phyloP scores from a whole-genome alignment of 2,113 vertebrate species.

The Epinephelus lanceolatus region DNA sequence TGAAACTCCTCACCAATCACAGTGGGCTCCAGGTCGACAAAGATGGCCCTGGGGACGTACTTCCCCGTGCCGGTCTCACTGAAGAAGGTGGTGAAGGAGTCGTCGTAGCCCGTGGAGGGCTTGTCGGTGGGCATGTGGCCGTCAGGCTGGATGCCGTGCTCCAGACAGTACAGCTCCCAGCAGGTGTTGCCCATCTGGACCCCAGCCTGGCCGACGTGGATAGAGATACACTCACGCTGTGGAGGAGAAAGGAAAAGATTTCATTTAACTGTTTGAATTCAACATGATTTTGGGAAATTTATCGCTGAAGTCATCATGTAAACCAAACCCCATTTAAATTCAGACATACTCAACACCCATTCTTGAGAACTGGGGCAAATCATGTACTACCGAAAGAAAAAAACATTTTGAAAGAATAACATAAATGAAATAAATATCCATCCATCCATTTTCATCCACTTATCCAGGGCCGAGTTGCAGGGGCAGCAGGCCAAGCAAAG shows the following conservation, averaged over 20 bases:
- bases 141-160: slow-evolving; percentile 75
- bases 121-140: slow-evolving; percentile 65
- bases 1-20: slow-evolving; percentile 71
- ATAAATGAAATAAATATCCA: no score
- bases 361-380: no score
- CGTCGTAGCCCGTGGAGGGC: slow-evolving; percentile 44
- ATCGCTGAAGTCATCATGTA: no score
- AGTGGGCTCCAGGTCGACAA: slow-evolving; percentile 80
- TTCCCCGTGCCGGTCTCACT: slow-evolving; percentile 76
- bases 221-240: slow-evolving; percentile 75
- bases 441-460: no score
- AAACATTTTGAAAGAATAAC: no score
- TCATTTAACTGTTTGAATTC: no score
- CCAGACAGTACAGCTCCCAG: slow-evolving; percentile 78
- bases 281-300: neutral
- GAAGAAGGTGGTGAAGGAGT: slow-evolving; percentile 82
- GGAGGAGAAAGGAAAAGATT: neutral
- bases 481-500: no score
- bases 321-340: no score
- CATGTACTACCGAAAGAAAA: no score
- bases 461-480: no score
- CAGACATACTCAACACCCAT: no score
- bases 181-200: slow-evolving; percentile 80
- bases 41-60: slow-evolving; percentile 78
- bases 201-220: slow-evolving; percentile 74